Percentiles rank a stretch among this genome's conserved stretches.
phyloP scores from a whole-genome alignment of 2,888 invertebrate species.

The Argyresthia albistria region DNA sequence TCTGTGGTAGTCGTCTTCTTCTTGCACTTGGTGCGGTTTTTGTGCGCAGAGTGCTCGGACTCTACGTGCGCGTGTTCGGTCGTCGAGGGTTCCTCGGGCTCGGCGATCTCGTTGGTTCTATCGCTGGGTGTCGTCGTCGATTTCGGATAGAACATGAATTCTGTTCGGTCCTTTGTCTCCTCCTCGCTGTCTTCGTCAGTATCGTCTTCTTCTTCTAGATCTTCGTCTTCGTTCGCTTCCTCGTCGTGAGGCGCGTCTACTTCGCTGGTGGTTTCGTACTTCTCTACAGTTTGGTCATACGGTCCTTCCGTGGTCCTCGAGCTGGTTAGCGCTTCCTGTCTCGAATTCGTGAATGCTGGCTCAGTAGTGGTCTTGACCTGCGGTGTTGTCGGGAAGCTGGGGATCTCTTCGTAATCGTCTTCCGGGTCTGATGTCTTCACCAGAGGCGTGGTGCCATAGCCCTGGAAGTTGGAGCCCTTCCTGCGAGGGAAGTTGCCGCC shows the following conservation, averaged over 20 bases:
- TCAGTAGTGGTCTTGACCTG: conserved; percentile 12
- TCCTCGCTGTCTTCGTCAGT: conserved; percentile 14
- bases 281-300: conserved; percentile 22
- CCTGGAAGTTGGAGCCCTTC: conserved; percentile 58
- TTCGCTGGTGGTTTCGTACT: conserved; percentile 21
- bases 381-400: neutral
- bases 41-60: conserved; percentile 24
- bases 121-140: conserved; percentile 20
- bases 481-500: conserved; percentile 31
- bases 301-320: conserved; percentile 17
- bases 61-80: conserved; percentile 25
- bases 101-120: conserved; percentile 22
- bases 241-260: conserved; percentile 7
- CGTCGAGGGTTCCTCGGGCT: conserved; percentile 21
- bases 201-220: conserved; percentile 15
- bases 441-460: conserved; percentile 36
- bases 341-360: conserved; percentile 9
- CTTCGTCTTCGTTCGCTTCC: conserved; percentile 11
- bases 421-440: conserved; percentile 24
- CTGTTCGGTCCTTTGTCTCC: conserved; percentile 34
- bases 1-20: conserved; percentile 38
- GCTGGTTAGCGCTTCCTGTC: conserved; percentile 8
- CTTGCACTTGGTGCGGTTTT: conserved; percentile 56
- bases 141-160: conserved; percentile 37
- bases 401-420: conserved; percentile 20